Base-by-base conservation (phyloP, 1,140 invertebrate species). In the Drosophila biarmipes region DNA sequence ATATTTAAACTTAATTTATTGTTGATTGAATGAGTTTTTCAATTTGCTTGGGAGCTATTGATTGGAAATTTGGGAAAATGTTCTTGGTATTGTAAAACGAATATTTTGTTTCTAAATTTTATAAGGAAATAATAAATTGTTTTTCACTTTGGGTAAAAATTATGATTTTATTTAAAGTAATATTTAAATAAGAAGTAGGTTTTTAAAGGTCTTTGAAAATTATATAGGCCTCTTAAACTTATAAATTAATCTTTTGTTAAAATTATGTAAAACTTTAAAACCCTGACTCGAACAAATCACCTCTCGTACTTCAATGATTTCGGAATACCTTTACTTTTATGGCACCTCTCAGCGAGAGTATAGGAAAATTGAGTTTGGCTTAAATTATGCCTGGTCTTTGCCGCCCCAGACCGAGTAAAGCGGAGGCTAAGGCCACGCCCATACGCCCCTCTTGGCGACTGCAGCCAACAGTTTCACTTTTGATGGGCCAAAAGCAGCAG, bases 391-490 rank as follows among this genome's bases (percentile, higher is more conserved):
- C 58, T 58, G 57, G 55, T 66, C 48, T 57, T 85, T 79, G 59
- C 56, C 67, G 57, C 63, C 62, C 37, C 43, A 73, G 63, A 82
- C 54, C 58, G 54, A 55, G 42, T 48, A 56, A 37, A 24, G 31
- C 34, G 12, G 42, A 38, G 37, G 45, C 53, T 38, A 43, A 38
- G 52, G 53, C 81, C 82, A 86, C 73, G 78, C 80, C 80, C 78
- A 57, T 68, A 58, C 66, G 75, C 66, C 74, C 72, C 64, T 48
- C 24, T 64, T 62, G 80, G 80, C 72, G 76, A 89, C 85, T 89
- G 85, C 84, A 84, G 76, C 76, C 73, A 84, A 89, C 84, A 73
- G 82, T 87, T 82, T 87, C 59, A 75, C 82, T 87, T 86, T 81
- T 68, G 71, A 74, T 37, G 66, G 46, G 43, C 59, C 58, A 52